These are phyloP conservation scores for Nannospalax galili DNA, from an alignment of 2,113 vertebrate genomes.

Conservation along the genomic window DNA sequence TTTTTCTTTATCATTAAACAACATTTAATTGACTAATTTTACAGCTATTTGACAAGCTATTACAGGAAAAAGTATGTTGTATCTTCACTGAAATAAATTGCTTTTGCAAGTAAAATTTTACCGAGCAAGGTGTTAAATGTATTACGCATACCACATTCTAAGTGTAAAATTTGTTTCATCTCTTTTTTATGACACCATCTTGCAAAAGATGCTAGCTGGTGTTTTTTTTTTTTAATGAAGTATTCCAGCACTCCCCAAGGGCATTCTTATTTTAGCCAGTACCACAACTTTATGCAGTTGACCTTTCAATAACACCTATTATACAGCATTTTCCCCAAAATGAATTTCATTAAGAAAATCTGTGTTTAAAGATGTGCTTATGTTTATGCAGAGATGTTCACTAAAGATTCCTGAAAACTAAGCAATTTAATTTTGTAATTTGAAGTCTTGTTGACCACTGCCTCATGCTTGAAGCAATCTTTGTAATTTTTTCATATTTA, in stretches of 20 bases:
- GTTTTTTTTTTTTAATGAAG: background rate
- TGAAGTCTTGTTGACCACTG: background rate
- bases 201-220: conserved; percentile 17
- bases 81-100: conserved; percentile 73
- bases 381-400: background rate
- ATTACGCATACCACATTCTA: conserved; percentile 56
- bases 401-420: background rate
- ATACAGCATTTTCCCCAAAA: background rate
- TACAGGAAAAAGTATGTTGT: conserved; percentile 48
- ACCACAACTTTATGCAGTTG: conserved; percentile 25
- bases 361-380: conserved; percentile 15
- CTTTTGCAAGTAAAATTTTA: conserved; percentile 73
- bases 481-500: background rate
- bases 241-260: background rate
- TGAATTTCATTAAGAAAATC: conserved; percentile 26
- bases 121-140: conserved; percentile 74
- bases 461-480: background rate
- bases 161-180: conserved; percentile 66
- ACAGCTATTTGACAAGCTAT: conserved; percentile 71
- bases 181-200: conserved; percentile 30
- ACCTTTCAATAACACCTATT: conserved; percentile 40
- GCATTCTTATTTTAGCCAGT: background rate
- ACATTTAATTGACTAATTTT: conserved; percentile 72
- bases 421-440: background rate
- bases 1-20: conserved; percentile 67